Evolutionary conservation across 2,797 vertebrate genomes (phyloP), one percentile per base, ranked within the genome.

Genomic region (Clarias laeviceps): DNA sequence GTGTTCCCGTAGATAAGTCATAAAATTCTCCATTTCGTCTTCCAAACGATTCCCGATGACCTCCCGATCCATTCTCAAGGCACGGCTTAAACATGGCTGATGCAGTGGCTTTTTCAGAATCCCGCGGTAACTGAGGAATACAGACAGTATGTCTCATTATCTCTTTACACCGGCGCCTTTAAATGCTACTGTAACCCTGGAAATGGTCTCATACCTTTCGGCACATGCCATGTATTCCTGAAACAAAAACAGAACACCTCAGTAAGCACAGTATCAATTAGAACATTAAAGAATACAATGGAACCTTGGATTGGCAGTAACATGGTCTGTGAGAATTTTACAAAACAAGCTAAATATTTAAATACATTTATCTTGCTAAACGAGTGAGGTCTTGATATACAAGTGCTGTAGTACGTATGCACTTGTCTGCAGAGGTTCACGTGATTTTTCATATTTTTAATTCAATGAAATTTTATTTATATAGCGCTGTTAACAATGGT

Each of bases 171-270:
- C 12, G 22, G 11, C 12, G 20, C 27, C 4, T 20, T 77, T 37
- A 73, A n/a, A 62, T 40, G 22, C 61, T 7, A 74, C 5, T 32
- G 5, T 37, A 62, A 15, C 24, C 29, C 24, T 73, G 2, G 73
- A 20, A 65, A 22, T n/a, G 45, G 5, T 1, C 20, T 85, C 94
- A 90, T 90, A 96, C 94, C 91, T 92, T 92, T 93, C 94, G 68
- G 92, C 91, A 77, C 91, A 92, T 1, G 91, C 93, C 85, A 88
- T 93, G 88, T 94, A 94, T 0, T 91, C 91, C 95, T 95, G 83
- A 68, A 89, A 91, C 45, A 82, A 32, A 34, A 9, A 20, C 37
- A 29, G 6, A 54, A 59, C 18, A 8, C 62, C 15, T 62, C 24
- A 34, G 20, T 20, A 50, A 50, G n/a, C 50, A 57, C 50, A 29